Evolutionary conservation across 2,888 invertebrate genomes (phyloP).

Genomic region (Reticulitermes lucifugus): DNA sequence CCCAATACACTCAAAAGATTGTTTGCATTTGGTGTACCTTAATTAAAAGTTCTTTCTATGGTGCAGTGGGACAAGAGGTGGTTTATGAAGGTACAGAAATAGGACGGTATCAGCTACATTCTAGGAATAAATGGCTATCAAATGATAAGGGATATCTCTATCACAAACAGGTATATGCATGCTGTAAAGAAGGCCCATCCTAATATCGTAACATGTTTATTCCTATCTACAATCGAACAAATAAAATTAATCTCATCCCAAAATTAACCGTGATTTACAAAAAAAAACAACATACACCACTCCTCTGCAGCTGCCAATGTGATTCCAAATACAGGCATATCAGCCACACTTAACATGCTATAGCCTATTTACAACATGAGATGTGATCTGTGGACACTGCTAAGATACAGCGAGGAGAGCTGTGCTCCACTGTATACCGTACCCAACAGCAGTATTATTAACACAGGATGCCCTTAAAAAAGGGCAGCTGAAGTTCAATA

Average conservation of each 20-base stretch:
- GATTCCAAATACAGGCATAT: constrained; percentile 11
- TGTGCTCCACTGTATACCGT: background rate
- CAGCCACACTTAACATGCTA: constrained; percentile 27
- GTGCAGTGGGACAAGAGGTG: background rate
- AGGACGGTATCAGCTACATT: background rate
- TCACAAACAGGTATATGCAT: background rate
- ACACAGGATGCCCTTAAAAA: background rate
- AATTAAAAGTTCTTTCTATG: too few species aligned
- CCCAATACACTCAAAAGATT: too few species aligned
- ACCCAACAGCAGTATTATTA: background rate
- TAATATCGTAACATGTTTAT: constrained; percentile 49
- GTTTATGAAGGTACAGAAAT: background rate
- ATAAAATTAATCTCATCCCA: constrained; percentile 39
- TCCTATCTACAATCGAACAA: constrained; percentile 48
- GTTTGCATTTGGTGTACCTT: too few species aligned
- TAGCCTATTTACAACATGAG: background rate
- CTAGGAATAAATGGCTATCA: background rate
- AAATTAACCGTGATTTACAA: constrained; percentile 38
- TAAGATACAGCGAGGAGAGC: background rate
- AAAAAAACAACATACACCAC: constrained; percentile 24
- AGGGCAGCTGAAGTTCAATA: background rate
- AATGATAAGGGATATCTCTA: background rate
- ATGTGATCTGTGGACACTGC: background rate
- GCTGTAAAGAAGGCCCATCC: constrained; percentile 29
- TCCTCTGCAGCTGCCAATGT: constrained; percentile 32